Conservation (phyloP, 2,797 vertebrate genomes). For the Choloepus didactylus region DNA sequence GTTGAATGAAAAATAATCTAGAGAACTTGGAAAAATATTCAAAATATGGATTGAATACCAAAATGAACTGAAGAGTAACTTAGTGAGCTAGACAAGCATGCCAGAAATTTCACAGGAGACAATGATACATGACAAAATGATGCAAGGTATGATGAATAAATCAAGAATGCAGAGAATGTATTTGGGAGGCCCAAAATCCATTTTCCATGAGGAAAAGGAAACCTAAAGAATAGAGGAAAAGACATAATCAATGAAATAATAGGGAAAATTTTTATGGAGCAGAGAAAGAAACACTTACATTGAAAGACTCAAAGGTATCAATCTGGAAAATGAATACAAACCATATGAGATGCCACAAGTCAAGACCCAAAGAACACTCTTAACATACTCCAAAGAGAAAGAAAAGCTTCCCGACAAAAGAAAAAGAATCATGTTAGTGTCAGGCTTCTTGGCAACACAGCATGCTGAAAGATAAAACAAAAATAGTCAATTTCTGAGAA, state of each 20-base stretch:
- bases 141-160: neutral
- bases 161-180: neutral
- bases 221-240: neutral
- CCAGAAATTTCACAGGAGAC: neutral
- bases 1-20: conserved; percentile 8
- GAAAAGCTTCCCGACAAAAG: neutral
- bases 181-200: neutral
- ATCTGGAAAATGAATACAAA: neutral
- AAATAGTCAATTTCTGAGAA: neutral
- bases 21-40: neutral
- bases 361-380: neutral
- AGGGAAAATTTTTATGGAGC: neutral
- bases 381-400: conserved; percentile 27
- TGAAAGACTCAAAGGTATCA: neutral
- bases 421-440: conserved; percentile 31
- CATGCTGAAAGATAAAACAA: conserved; percentile 11
- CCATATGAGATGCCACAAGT: neutral
- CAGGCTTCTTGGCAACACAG: conserved; percentile 5
- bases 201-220: neutral
- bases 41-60: conserved; percentile 12
- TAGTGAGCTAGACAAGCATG: neutral
- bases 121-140: neutral
- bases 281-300: neutral
- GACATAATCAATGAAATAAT: neutral
- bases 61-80: neutral